Evolutionary conservation across 2,888 invertebrate genomes (phyloP).

Genomic region (Bugulina stolonifera): DNA sequence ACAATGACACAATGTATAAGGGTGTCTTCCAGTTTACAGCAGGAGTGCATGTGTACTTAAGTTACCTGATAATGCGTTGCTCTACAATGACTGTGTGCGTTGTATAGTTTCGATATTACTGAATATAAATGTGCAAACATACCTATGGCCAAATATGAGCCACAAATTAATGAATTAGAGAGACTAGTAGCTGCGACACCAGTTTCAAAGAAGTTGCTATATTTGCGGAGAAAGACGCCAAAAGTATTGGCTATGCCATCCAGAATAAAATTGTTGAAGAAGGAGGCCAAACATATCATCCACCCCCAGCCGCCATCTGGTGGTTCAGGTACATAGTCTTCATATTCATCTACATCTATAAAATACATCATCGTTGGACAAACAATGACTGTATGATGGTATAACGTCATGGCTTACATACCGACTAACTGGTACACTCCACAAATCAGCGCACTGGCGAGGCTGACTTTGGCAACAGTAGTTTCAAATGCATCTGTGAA

Average conservation of each 20-base stretch:
- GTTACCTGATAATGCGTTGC: too few species aligned
- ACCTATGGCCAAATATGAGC: constrained; percentile 7
- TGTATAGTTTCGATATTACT: too few species aligned
- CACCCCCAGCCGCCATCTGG: constrained; percentile 26
- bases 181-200: neutral
- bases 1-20: too few species aligned
- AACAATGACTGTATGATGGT: neutral
- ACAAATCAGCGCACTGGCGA: constrained; percentile 7
- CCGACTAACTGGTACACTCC: constrained; percentile 24
- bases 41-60: too few species aligned
- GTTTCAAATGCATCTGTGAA: neutral
- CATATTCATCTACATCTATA: neutral
- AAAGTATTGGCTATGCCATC: constrained; percentile 25
- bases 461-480: constrained; percentile 3
- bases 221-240: constrained; percentile 12
- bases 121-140: too few species aligned
- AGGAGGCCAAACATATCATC: constrained; percentile 18
- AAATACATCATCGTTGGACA: too few species aligned
- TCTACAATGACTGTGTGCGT: too few species aligned
- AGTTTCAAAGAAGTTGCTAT: neutral
- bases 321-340: constrained; percentile 25
- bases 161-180: constrained; percentile 16
- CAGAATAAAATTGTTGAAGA: constrained; percentile 19
- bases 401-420: neutral
- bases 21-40: too few species aligned